Evolutionary conservation across 2,888 invertebrate species (phyloP), one percentile per base, ranked within the genome.

Genomic region (Clepsis dumicolana): DNA sequence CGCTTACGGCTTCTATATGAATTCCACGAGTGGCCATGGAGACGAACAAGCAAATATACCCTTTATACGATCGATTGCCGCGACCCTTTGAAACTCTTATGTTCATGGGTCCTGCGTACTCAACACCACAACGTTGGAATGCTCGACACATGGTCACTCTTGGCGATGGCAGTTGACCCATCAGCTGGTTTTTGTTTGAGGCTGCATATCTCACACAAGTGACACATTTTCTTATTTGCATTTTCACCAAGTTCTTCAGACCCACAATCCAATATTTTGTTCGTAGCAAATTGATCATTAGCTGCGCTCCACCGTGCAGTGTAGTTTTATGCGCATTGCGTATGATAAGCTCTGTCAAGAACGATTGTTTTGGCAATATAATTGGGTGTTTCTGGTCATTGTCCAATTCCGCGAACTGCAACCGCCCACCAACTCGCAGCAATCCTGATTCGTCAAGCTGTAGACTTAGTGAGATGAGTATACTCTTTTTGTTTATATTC

Each of bases 81-180:
- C 52, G 24, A 52, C 52, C 52, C 25, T 25, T 52, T 12, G 52
- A 52, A 1, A 52, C 25, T 14, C 56, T 25, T 35, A 56, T 18
- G 32, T 56, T 32, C 1, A 56, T 56, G 2, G 35, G 63, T 10
- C 52, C 63, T 14, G 63, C 63, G 38, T 63, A 63, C 18, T 63
- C 63, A 3, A 63, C 52, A 10, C 53, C 63, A n/a, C 21, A n/a
- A 10, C 38, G 16, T 10, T 35, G n/a, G 14, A 63, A 63, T 1
- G 63, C 32, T 35, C 27, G 14, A 10, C 38, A n/a, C 8, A 38
- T 14, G 12, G 35, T 53, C 1, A 32, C 38, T 53, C 63, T 63
- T 14, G 25, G 25, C 7, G 18, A 0, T 5, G 63, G 63, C 14
- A 63, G 32, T 7, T 56, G 53, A 4, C 64, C 56, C 64, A 64